These are phyloP conservation scores for Cheilosia soror DNA, from an alignment of 2,888 invertebrate genomes.

Conservation along the genomic window DNA sequence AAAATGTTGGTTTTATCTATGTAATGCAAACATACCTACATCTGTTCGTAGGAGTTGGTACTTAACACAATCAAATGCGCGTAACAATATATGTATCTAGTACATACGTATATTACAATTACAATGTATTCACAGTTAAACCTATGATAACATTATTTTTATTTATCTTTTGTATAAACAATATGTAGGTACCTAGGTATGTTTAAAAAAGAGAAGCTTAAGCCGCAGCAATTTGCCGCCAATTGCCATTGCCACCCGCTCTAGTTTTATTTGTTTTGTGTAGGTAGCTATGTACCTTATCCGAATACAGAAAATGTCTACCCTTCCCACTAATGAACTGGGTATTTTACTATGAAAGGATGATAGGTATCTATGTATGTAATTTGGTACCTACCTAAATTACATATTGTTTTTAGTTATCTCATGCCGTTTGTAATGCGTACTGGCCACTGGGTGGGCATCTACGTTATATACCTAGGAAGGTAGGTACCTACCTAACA, in stretches of 20 bases:
- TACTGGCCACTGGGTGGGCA: too few relatives aligned
- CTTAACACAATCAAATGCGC: slow-evolving; percentile 10
- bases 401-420: too few relatives aligned
- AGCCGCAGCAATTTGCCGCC: slow-evolving; percentile 26
- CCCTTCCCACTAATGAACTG: too few relatives aligned
- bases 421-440: too few relatives aligned
- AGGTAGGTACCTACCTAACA: too few relatives aligned
- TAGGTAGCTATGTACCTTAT: too few relatives aligned
- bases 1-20: slow-evolving; percentile 4
- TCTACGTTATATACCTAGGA: too few relatives aligned
- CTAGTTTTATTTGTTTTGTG: not conserved
- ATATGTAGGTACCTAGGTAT: not conserved
- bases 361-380: too few relatives aligned
- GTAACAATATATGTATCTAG: not conserved
- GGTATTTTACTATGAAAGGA: too few relatives aligned
- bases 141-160: slow-evolving; percentile 49
- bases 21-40: not conserved
- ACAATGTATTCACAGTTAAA: not conserved
- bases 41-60: not conserved
- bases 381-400: too few relatives aligned
- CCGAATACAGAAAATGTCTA: too few relatives aligned
- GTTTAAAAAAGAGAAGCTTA: slow-evolving; percentile 15
- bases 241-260: slow-evolving; percentile 2
- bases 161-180: not conserved
- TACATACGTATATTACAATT: not conserved